Base-by-base conservation (phyloP, 2,888 invertebrate species). In the Drosophila lutescens region DNA sequence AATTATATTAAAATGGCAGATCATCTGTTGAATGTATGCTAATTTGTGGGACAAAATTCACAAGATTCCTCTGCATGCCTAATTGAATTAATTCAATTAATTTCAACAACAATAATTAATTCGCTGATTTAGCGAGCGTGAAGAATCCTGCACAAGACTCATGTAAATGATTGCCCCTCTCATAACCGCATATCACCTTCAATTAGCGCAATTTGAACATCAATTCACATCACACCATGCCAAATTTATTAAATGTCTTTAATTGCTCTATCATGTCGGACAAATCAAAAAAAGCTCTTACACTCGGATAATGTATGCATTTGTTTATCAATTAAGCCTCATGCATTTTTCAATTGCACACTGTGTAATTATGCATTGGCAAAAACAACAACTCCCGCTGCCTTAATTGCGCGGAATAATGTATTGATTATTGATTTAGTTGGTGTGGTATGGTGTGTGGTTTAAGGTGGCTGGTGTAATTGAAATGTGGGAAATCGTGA, bases 391-490 rank as follows among this genome's bases (percentile, higher is more conserved):
- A 40, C 40, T 58, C 68, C 17, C 38, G 51, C 60, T 32, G 44
- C 66, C 68, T 62, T 74, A 65, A 74, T 76, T 61, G 75, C 60
- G 44, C 46, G 51, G 60, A 60, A 76, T 66, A 65, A 73, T 67
- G 70, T 77, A 82, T 72, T 70, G 74, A 76, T 77, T 79, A 82
- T 72, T 66, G 57, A 79, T 73, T 68, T 59, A 50, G 55, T 47
- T 30, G 51, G 12, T 2, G 3, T 2, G 23, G 2, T 20, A 3
- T 23, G 23, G 34, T 10, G 34, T n/a, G 46, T 8, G 32, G 20
- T 20, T n/a, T n/a, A n/a, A n/a, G n/a, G 32, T 36, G 17, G 20
- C 30, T 32, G 47, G 6, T 47, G 75, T 72, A 74, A 74, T 72
- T 74, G 75, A 72, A 72, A 66, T 67, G 72, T 17, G 34, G 26